These are phyloP conservation scores for Platyrinchus mystaceus DNA, from an alignment of 2,797 vertebrate species.

Conservation along the genomic window DNA sequence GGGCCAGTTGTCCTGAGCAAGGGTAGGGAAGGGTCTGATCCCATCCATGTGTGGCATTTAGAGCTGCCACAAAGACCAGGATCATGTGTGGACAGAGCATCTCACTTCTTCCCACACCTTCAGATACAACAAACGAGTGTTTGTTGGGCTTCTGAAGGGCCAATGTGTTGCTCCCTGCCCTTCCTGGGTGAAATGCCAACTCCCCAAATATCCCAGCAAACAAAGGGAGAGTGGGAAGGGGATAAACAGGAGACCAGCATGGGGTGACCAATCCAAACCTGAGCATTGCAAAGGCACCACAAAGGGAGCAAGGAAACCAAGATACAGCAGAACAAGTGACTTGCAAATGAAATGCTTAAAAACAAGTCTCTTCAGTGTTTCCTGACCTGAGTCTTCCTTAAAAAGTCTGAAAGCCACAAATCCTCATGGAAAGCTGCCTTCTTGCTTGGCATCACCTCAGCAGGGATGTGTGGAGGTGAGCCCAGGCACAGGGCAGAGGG, in stretches of 20 bases:
- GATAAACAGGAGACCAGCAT: background rate
- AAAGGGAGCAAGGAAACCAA: background rate
- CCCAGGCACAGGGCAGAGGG: rapidly evolving
- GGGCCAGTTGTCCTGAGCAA: background rate
- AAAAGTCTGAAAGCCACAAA: background rate
- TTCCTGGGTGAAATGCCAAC: background rate
- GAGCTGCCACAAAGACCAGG: background rate
- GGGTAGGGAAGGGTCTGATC: background rate
- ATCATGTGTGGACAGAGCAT: background rate
- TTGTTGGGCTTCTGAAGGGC: background rate
- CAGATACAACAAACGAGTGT: rapidly evolving
- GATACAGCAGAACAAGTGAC: background rate
- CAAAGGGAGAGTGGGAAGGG: background rate
- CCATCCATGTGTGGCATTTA: no score
- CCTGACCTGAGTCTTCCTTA: background rate
- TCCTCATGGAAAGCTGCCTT: background rate
- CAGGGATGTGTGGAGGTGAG: background rate
- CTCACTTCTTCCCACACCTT: background rate
- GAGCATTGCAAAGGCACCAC: background rate
- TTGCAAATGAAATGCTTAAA: background rate
- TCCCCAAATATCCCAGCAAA: background rate
- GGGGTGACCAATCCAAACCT: background rate
- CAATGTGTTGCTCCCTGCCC: background rate
- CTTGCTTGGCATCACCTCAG: background rate
- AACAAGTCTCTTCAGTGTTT: background rate